phyloP scores from a whole-genome alignment of 1,140 invertebrate species.

The fruit fly (Drosophila melanogaster) region Release_6_plus_ISO1_MT NC_004354.4:7790501-7791000 shows the following conservation, averaged over 20 bases:
- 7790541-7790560: slow-evolving; percentile 48
- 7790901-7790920: background rate
- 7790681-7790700: slow-evolving; percentile 45
- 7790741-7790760: slow-evolving; percentile 25
- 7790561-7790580: slow-evolving; percentile 28
- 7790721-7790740: background rate
- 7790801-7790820: slow-evolving; percentile 38
- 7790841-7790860: slow-evolving; percentile 45
- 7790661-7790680: slow-evolving; percentile 60
- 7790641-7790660: slow-evolving; percentile 63
- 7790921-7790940: background rate
- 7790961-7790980: slow-evolving; percentile 83
- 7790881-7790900: slow-evolving; percentile 48
- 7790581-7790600: slow-evolving; percentile 24
- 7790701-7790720: background rate
- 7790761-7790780: slow-evolving; percentile 39
- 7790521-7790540: slow-evolving; percentile 21
- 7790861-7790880: slow-evolving; percentile 29
- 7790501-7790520: slow-evolving; percentile 20
- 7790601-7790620: slow-evolving; percentile 34
- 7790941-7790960: slow-evolving; percentile 30
- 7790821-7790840: slow-evolving; percentile 71
- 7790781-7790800: slow-evolving; percentile 74
- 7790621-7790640: slow-evolving; percentile 18
- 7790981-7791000: slow-evolving; percentile 84